Conservation (phyloP, 2,797 vertebrate species). For the Lepus oiostolus region DNA sequence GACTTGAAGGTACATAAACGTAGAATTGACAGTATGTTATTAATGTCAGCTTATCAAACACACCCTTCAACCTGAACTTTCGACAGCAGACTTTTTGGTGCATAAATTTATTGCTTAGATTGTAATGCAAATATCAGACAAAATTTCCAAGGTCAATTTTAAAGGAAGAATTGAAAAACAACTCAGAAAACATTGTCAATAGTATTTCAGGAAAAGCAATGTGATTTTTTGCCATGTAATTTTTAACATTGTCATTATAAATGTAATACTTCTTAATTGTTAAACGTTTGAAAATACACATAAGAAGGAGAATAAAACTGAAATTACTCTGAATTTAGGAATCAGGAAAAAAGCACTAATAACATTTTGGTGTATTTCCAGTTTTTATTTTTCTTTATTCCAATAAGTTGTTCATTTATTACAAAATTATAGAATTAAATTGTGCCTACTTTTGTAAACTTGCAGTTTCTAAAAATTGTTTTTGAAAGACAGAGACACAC, state of each 20-base stretch:
- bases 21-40: constrained; percentile 71
- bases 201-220: constrained; percentile 28
- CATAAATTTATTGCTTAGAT: constrained; percentile 45
- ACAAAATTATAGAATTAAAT: constrained; percentile 11
- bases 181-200: background rate
- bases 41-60: constrained; percentile 75
- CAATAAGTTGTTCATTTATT: background rate
- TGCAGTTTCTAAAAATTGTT: background rate
- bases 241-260: background rate
- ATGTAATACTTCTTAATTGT: background rate
- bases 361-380: constrained; percentile 18
- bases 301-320: background rate
- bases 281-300: constrained; percentile 37
- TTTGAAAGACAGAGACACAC: too few relatives aligned
- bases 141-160: constrained; percentile 62
- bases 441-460: background rate
- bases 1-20: constrained; percentile 65
- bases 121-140: constrained; percentile 33
- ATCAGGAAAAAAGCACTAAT: background rate
- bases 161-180: background rate
- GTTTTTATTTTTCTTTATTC: background rate
- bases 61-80: constrained; percentile 70
- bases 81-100: constrained; percentile 53
- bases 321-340: constrained; percentile 38
- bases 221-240: background rate